Evolutionary conservation across 2,888 invertebrate genomes (phyloP), one percentile per base, ranked within the genome.

Genomic region (Microdon myrmicae): DNA sequence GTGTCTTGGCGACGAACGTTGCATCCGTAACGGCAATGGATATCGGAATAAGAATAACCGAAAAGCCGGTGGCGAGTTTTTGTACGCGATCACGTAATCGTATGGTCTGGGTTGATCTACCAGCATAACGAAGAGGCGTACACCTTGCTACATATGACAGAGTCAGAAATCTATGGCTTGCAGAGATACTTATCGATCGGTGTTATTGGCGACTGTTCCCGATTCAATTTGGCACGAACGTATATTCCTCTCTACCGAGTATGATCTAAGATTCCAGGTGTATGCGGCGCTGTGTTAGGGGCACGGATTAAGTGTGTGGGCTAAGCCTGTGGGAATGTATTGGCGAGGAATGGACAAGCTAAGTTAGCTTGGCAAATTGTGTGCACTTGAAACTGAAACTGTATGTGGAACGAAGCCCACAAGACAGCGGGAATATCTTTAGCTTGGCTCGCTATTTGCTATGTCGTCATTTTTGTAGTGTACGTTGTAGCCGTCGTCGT

Each of bases 31-130:
- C 28, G 44, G 35, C 53, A 28, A 38, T 9, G 22, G 39, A 34
- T 31, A 43, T 31, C 16, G 28, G 38, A 45, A 8, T 14, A 4
- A 12, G 5, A n/a, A 28, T 10, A 37, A 14, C 37, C 29, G 28
- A 58, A 51, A 56, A 58, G 58, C 58, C 58, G 58, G 58, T 58
- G 58, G 64, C n/a, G n/a, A n/a, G 43, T 58, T 45, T 51, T 35
- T 37, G n/a, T n/a, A 44, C 56, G 56, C 61, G 56, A 60, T 49
- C 56, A 58, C 49, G 39, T 31, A 51, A 56, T 64, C 51, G 34
- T 34, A 34, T 32, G 48, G 38, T 22, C 20, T 35, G 32, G 38
- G 28, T 45, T n/a, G 37, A 31, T 41, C 28, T 53, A 35, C 41
- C 23, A 23, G 26, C 5, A 14, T 26, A 54, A n/a, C 38, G 54